Conservation (phyloP, 2,797 vertebrate genomes). For the Naso thynnoides region DNA sequence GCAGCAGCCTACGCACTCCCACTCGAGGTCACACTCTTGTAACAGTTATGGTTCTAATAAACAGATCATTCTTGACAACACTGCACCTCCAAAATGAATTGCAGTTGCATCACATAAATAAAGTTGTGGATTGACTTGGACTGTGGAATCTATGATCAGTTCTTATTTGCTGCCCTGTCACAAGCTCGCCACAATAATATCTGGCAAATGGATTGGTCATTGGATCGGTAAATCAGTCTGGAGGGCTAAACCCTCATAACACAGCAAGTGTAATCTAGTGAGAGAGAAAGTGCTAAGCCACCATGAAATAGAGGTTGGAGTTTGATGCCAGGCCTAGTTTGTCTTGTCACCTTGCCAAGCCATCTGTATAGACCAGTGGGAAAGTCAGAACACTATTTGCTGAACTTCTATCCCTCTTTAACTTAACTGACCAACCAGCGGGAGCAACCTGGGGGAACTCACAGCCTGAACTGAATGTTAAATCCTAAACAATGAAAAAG, state of each 20-base stretch:
- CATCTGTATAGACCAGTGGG: conserved; percentile 82
- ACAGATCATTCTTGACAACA: conserved; percentile 70
- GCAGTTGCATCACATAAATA: conserved; percentile 63
- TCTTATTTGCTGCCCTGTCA: conserved; percentile 38
- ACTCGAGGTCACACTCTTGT: conserved; percentile 55
- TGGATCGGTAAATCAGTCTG: conserved; percentile 70
- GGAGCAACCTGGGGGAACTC: conserved; percentile 60
- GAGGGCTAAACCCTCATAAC: conserved; percentile 57
- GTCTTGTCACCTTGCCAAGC: conserved; percentile 86
- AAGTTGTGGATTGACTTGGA: conserved; percentile 33
- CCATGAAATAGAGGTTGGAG: conserved; percentile 87
- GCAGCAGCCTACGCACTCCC: conserved; percentile 42
- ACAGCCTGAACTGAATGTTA: conserved; percentile 61
- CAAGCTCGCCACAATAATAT: conserved; percentile 47
- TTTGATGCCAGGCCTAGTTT: conserved; percentile 85
- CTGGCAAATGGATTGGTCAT: conserved; percentile 55
- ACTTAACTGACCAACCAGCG: conserved; percentile 65
- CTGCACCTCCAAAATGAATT: conserved; percentile 66
- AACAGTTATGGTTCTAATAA: conserved; percentile 74
- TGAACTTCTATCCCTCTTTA: conserved; percentile 76
- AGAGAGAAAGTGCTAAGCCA: conserved; percentile 85
- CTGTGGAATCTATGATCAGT: conserved; percentile 25
- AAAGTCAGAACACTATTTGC: conserved; percentile 73
- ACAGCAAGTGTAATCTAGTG: conserved; percentile 80
- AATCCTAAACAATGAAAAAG: conserved; percentile 63